Percentiles rank a stretch among this genome's conserved stretches.
Conservation (phyloP, 2,797 vertebrate genomes). For the Pitangus sulphuratus region DNA sequence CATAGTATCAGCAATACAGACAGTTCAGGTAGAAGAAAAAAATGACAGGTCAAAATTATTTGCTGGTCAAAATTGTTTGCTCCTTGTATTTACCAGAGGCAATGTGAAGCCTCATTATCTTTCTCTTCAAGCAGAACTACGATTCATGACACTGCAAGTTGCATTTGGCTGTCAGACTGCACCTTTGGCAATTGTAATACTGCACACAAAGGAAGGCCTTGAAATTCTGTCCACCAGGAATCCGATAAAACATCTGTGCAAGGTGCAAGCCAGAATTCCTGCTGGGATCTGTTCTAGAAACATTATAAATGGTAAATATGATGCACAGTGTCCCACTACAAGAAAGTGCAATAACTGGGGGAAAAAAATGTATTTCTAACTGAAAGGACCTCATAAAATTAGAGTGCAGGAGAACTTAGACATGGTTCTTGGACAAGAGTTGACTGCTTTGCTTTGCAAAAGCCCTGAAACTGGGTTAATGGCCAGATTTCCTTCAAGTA, state of each 20-base stretch:
- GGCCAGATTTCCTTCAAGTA: neutral
- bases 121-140: neutral
- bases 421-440: neutral
- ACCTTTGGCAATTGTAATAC: conserved; percentile 36
- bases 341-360: neutral
- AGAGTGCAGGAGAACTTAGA: neutral
- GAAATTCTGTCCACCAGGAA: conserved; percentile 33
- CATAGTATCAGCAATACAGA: neutral
- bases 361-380: neutral
- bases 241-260: conserved; percentile 58
- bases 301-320: conserved; percentile 8
- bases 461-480: neutral
- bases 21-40: neutral
- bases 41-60: neutral
- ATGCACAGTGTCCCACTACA: neutral
- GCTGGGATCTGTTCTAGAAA: conserved; percentile 61
- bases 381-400: neutral
- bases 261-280: conserved; percentile 58
- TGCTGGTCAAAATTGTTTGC: neutral
- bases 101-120: neutral
- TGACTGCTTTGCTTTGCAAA: neutral
- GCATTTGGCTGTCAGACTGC: conserved; percentile 28
- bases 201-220: conserved; percentile 4
- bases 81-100: neutral
- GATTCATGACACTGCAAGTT: conserved; percentile 38